A percentile compares a stretch with the other conserved stretches of the same genome.
Conservation (phyloP, 2,888 invertebrate species). For the Agonopterix arenella region DNA sequence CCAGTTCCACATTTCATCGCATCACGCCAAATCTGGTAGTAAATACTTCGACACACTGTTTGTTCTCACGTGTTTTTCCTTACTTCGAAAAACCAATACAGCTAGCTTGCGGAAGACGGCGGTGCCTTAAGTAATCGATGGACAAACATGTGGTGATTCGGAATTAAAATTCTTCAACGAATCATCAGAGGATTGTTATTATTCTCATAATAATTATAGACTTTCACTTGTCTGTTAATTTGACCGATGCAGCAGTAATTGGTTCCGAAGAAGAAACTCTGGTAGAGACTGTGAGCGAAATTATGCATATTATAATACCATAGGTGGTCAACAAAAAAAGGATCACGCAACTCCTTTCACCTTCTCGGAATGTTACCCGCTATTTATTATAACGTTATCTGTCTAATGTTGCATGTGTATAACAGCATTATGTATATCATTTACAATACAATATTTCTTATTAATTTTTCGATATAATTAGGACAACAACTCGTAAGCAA, state of each 20-base stretch:
- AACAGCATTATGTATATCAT: too few species aligned
- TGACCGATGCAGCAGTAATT: constrained; percentile 54
- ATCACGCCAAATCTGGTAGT: constrained; percentile 63
- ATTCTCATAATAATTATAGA: constrained; percentile 36
- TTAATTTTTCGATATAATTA: too few species aligned
- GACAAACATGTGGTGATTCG: constrained; percentile 5
- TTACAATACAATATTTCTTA: too few species aligned
- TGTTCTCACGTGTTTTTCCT: constrained; percentile 42
- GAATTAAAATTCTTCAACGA: constrained; percentile 10
- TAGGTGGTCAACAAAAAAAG: constrained; percentile 44
- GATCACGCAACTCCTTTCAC: constrained; percentile 53
- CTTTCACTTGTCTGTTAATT: constrained; percentile 57
- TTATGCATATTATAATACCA: constrained; percentile 54
- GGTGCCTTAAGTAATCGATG: constrained; percentile 9
- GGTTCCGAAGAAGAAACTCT: constrained; percentile 40
- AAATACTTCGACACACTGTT: constrained; percentile 49
- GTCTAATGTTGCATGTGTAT: too few species aligned
- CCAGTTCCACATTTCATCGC: constrained; percentile 61
- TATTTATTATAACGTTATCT: constrained; percentile 27
- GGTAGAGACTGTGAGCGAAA: constrained; percentile 38
- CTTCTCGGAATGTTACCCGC: constrained; percentile 46
- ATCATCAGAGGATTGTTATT: constrained; percentile 5
- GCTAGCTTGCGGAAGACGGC: constrained; percentile 5
- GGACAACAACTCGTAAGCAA: too few species aligned
- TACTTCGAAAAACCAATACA: constrained; percentile 15